Evolutionary conservation across 2,888 invertebrate genomes (phyloP).

Genomic region (Microctonus aethiopoides): DNA sequence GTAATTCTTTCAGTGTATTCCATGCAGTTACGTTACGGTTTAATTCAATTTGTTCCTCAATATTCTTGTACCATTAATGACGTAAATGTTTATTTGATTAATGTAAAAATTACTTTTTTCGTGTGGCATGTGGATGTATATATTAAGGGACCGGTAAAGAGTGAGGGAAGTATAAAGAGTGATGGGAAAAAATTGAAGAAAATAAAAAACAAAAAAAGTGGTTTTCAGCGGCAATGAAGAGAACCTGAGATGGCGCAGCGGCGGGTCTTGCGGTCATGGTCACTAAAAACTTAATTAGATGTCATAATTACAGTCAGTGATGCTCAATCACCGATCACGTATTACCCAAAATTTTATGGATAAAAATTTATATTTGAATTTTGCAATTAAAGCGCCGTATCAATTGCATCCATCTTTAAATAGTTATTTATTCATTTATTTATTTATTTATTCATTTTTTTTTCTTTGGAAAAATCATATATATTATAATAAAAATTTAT

Average conservation of each 20-base stretch:
- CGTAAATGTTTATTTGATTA: conserved; percentile 6
- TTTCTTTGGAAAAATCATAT: background rate
- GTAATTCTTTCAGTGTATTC: background rate
- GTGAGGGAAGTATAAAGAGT: too few relatives aligned
- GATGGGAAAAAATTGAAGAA: background rate
- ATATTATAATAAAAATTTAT: background rate
- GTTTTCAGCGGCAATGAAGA: conserved; percentile 31
- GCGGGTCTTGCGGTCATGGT: conserved; percentile 53
- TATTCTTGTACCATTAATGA: background rate
- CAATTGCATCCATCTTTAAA: background rate
- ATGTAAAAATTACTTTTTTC: background rate
- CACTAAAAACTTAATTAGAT: conserved; percentile 66
- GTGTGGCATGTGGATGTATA: background rate
- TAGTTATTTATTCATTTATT: too few relatives aligned
- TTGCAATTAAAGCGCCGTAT: background rate
- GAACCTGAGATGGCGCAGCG: conserved; percentile 49
- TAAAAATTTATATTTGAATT: background rate
- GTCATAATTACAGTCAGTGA: conserved; percentile 65
- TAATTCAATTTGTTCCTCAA: conserved; percentile 15
- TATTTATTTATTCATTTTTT: background rate
- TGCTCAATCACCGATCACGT: conserved; percentile 46
- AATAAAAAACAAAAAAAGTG: conserved; percentile 1
- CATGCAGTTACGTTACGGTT: background rate
- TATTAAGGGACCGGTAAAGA: conserved; percentile 4
- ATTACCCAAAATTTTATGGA: background rate